A percentile compares a stretch with the other conserved stretches of the same genome.
These are phyloP conservation scores for Cyprinella venusta DNA, from an alignment of 2,797 vertebrate species.

Conservation along the genomic window DNA sequence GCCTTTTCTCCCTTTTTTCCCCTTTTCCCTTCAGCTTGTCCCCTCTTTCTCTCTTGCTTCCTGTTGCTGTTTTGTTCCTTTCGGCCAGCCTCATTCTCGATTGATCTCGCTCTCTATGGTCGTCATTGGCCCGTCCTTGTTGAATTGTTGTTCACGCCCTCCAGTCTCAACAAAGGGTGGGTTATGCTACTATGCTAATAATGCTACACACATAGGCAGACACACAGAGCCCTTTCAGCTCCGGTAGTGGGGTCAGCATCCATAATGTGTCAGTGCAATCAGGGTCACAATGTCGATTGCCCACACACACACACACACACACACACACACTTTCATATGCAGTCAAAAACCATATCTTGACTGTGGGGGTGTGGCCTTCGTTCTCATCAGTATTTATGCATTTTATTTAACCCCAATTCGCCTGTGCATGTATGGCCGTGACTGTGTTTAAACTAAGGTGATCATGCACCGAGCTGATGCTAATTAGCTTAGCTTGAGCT, in stretches of 20 bases:
- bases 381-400: slow-evolving; percentile 15
- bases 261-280: slow-evolving; percentile 54
- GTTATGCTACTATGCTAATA: slow-evolving; percentile 61
- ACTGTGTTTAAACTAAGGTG: slow-evolving; percentile 6
- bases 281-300: slow-evolving; percentile 47
- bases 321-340: slow-evolving; percentile 5
- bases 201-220: slow-evolving; percentile 49
- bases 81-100: neutral
- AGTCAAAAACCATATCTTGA: slow-evolving; percentile 52
- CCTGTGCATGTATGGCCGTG: slow-evolving; percentile 42
- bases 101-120: slow-evolving; percentile 44
- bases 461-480: slow-evolving; percentile 47
- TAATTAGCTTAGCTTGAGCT: slow-evolving; percentile 68
- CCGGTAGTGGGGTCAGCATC: slow-evolving; percentile 60
- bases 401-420: slow-evolving; percentile 40
- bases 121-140: slow-evolving; percentile 28
- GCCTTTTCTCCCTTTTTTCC: slow-evolving; percentile 25
- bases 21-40: slow-evolving; percentile 15
- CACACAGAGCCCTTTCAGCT: slow-evolving; percentile 59
- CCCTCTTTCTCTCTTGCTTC: slow-evolving; percentile 16
- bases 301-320: slow-evolving; percentile 18
- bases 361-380: slow-evolving; percentile 66
- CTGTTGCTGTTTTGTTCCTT: slow-evolving; percentile 35
- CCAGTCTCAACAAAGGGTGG: slow-evolving; percentile 51
- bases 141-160: slow-evolving; percentile 54